phyloP scores from a whole-genome alignment of 1,140 invertebrate species.

The Drosophila eugracilis region DNA sequence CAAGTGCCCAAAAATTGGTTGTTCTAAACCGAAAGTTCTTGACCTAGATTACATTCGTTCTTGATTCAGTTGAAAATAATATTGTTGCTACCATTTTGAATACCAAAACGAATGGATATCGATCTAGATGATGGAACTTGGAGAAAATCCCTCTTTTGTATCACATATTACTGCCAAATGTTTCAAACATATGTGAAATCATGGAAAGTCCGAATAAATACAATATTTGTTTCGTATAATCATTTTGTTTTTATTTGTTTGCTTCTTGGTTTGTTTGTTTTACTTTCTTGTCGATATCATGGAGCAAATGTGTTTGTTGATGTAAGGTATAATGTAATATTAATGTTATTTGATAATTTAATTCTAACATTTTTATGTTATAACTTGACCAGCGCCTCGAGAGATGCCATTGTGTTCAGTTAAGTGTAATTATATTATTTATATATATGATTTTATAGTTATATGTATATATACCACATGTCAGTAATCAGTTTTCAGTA shows the following conservation, averaged over 20 bases:
- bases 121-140: no score
- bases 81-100: no score
- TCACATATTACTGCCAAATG: no score
- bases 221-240: conserved; percentile 39
- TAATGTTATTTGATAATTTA: conserved; percentile 73
- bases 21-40: no score
- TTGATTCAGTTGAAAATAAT: no score
- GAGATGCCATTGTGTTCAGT: conserved; percentile 31
- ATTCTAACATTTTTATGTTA: conserved; percentile 59
- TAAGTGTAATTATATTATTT: conserved; percentile 53
- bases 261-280: conserved; percentile 51
- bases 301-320: conserved; percentile 58
- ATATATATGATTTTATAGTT: conserved; percentile 33
- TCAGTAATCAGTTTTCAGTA: conserved; percentile 66
- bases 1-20: no score
- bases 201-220: no score
- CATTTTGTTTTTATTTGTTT: conserved; percentile 65
- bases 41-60: no score
- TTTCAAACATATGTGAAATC: no score
- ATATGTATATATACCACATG: conserved; percentile 43
- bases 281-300: conserved; percentile 59
- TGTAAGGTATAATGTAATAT: conserved; percentile 54
- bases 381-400: conserved; percentile 49
- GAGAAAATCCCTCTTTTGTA: no score
- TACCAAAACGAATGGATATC: no score